Evolutionary conservation across 2,797 vertebrate genomes (phyloP).

Genomic region (Tenualosa ilisha): DNA sequence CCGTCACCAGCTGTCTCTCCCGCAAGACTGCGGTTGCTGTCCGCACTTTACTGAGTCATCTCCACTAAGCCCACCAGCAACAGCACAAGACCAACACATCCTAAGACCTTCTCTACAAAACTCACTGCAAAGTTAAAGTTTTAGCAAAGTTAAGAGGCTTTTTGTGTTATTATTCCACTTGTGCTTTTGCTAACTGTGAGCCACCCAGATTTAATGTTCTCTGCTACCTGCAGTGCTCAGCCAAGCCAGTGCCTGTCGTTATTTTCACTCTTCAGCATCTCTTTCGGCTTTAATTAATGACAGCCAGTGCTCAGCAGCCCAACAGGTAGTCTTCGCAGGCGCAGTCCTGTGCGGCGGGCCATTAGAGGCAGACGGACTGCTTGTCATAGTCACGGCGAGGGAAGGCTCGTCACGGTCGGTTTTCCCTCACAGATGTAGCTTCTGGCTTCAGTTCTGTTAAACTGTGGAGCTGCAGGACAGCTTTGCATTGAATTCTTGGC

Average conservation of each 20-base stretch:
- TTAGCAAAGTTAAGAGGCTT: neutral
- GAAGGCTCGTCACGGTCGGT: neutral
- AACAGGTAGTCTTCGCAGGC: neutral
- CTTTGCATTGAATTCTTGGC: neutral
- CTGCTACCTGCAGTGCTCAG: neutral
- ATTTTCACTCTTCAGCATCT: neutral
- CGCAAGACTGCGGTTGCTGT: neutral
- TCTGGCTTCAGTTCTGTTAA: neutral
- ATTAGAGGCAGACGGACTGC: neutral
- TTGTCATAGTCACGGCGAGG: neutral
- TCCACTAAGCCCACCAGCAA: neutral
- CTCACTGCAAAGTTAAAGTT: neutral
- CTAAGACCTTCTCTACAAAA: neutral
- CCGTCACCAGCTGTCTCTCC: neutral
- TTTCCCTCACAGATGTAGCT: neutral
- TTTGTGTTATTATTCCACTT: no score
- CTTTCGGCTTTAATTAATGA: neutral
- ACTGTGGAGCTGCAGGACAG: neutral
- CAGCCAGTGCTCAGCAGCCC: neutral
- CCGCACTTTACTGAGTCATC: neutral
- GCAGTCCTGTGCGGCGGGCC: neutral
- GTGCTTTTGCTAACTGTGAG: no score
- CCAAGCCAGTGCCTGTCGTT: neutral
- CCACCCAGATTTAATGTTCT: neutral
- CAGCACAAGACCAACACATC: neutral